Evolutionary conservation across 2,888 invertebrate species (phyloP).

Genomic region (Dolichopus griseipennis): DNA sequence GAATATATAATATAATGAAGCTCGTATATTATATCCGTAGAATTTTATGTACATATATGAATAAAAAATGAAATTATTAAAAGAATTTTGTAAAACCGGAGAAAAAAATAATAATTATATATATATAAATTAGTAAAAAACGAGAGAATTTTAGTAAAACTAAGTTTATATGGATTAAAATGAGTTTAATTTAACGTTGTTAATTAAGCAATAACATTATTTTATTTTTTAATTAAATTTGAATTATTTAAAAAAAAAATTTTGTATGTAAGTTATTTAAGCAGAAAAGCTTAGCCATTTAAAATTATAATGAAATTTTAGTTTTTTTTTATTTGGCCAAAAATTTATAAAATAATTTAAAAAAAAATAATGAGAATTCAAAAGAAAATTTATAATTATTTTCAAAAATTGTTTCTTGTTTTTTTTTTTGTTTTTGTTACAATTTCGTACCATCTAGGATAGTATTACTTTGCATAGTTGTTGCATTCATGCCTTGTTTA

Average conservation of each 20-base stretch:
- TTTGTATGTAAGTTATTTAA: neutral
- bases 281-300: constrained; percentile 8
- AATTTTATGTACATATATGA: too few relatives aligned
- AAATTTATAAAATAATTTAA: constrained; percentile 27
- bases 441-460: constrained; percentile 70
- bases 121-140: too few relatives aligned
- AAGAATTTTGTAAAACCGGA: too few relatives aligned
- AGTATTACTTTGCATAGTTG: constrained; percentile 51
- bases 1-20: too few relatives aligned
- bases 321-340: too few relatives aligned
- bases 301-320: neutral
- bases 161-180: too few relatives aligned
- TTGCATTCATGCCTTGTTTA: constrained; percentile 76
- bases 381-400: neutral
- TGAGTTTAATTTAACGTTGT: too few relatives aligned
- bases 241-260: neutral
- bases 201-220: neutral
- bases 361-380: constrained; percentile 29
- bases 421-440: constrained; percentile 21
- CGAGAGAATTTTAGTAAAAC: too few relatives aligned
- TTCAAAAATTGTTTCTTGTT: constrained; percentile 19
- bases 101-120: too few relatives aligned
- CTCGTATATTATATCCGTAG: too few relatives aligned
- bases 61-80: too few relatives aligned
- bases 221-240: constrained; percentile 12